These are phyloP conservation scores for Nemapogon koenigi DNA, from an alignment of 2,888 invertebrate species.

Conservation along the genomic window DNA sequence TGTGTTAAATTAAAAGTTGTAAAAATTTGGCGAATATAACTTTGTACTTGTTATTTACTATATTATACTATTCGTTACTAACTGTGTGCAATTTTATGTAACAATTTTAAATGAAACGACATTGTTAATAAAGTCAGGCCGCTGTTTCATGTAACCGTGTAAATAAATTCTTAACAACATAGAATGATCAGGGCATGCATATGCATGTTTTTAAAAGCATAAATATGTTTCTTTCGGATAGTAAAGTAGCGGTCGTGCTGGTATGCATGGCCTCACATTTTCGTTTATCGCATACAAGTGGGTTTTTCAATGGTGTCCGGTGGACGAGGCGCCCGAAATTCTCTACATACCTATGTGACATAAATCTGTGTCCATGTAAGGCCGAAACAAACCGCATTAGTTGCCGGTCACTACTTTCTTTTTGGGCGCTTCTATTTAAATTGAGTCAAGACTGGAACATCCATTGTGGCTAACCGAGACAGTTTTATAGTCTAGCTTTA, in stretches of 20 bases:
- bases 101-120: too few relatives aligned
- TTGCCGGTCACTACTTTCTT: background rate
- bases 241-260: conserved; percentile 5
- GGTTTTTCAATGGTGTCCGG: conserved; percentile 26
- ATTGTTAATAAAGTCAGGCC: too few relatives aligned
- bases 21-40: too few relatives aligned
- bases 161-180: too few relatives aligned
- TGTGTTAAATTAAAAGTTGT: too few relatives aligned
- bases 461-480: background rate
- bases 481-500: background rate
- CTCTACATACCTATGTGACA: conserved; percentile 23
- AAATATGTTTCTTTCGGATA: too few relatives aligned
- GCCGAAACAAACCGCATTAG: conserved; percentile 2
- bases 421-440: conserved; percentile 6
- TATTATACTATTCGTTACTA: too few relatives aligned
- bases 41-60: too few relatives aligned
- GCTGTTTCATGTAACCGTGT: too few relatives aligned
- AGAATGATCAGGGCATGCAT: too few relatives aligned
- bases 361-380: conserved; percentile 23
- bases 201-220: too few relatives aligned
- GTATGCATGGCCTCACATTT: conserved; percentile 11
- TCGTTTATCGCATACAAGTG: conserved; percentile 22
- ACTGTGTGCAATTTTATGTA: too few relatives aligned
- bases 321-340: conserved; percentile 21
- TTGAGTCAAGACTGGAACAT: conserved; percentile 1